A percentile compares a stretch with the other conserved stretches of the same genome.
These are phyloP conservation scores for Beroe ovata DNA, from an alignment of 37 sponge, comb jelly and placozoan species.

Conservation along the genomic window DNA sequence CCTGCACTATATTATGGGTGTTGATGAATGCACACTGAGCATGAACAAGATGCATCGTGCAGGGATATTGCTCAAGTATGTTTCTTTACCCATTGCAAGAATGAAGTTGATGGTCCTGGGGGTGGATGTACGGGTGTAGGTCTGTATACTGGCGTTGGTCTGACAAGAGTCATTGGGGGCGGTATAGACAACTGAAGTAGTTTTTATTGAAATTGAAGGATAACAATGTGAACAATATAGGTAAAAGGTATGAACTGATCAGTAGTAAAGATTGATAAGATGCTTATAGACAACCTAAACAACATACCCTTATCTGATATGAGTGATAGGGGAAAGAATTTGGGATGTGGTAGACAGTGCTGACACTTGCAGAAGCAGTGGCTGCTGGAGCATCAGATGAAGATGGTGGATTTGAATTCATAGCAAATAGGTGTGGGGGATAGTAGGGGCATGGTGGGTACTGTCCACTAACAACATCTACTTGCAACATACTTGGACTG, in stretches of 20 bases:
- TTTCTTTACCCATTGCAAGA: neutral
- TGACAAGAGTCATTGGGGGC: constrained; percentile 14
- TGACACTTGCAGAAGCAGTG: neutral
- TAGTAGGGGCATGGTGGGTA: constrained; percentile 4
- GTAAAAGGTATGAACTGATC: neutral
- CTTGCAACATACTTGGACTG: constrained; percentile 12
- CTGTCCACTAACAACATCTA: constrained; percentile 30
- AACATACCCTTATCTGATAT: constrained; percentile 44
- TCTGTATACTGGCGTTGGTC: constrained; percentile 40
- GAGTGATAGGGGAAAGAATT: constrained; percentile 1
- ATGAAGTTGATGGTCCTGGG: neutral
- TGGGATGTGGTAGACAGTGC: neutral
- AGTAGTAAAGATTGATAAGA: neutral
- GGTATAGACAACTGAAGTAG: constrained; percentile 20
- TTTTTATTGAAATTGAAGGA: too few species aligned
- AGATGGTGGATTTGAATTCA: neutral
- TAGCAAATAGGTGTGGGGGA: neutral
- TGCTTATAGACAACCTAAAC: neutral
- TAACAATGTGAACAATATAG: neutral
- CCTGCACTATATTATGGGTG: too few species aligned
- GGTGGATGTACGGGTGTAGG: constrained; percentile 11
- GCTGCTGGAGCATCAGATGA: neutral
- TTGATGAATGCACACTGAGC: too few species aligned
- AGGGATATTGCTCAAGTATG: neutral
- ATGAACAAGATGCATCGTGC: too few species aligned